A percentile compares a stretch with the other conserved stretches of the same genome.
These are phyloP conservation scores for Drosophila anomelani DNA, from an alignment of 2,888 invertebrate genomes.

Conservation along the genomic window DNA sequence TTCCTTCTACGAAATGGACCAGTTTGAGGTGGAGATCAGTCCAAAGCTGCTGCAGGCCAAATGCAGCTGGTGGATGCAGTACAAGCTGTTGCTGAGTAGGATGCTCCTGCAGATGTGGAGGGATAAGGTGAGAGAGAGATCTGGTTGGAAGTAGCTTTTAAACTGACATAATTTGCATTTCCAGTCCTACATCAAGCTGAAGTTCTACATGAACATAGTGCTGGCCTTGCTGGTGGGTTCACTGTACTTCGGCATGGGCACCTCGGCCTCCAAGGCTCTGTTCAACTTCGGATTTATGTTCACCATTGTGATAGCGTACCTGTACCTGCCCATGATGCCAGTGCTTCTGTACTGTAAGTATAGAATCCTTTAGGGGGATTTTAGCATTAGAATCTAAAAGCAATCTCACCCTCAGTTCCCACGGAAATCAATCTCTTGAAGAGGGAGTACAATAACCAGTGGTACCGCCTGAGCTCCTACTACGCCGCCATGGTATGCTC, in stretches of 20 bases:
- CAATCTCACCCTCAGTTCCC: slow-evolving; percentile 87
- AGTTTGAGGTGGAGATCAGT: slow-evolving; percentile 84
- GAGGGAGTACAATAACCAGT: slow-evolving; percentile 92
- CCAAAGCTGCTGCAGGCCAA: slow-evolving; percentile 86
- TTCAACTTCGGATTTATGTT: slow-evolving; percentile 95
- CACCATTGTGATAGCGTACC: slow-evolving; percentile 91
- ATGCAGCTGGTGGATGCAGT: slow-evolving; percentile 88
- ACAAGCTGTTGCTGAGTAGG: slow-evolving; percentile 87
- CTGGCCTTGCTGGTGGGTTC: slow-evolving; percentile 89
- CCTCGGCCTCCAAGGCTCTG: slow-evolving; percentile 92
- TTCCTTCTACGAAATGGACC: slow-evolving; percentile 73
- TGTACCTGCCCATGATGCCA: slow-evolving; percentile 94
- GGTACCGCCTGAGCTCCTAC: slow-evolving; percentile 93
- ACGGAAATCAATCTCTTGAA: slow-evolving; percentile 91
- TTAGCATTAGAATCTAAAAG: no score
- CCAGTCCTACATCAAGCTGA: slow-evolving; percentile 90
- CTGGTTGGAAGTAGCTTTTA: accelerated
- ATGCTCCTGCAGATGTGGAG: slow-evolving; percentile 91
- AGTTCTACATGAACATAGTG: slow-evolving; percentile 88
- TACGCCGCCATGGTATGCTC: slow-evolving; percentile 90
- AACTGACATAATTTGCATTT: neutral
- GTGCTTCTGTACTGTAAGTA: slow-evolving; percentile 91
- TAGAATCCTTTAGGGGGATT: accelerated
- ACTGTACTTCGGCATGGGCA: slow-evolving; percentile 90
- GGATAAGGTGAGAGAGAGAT: slow-evolving; percentile 86